Evolutionary conservation across 2,888 invertebrate species (phyloP).

Genomic region (Cactoblastis cactorum): DNA sequence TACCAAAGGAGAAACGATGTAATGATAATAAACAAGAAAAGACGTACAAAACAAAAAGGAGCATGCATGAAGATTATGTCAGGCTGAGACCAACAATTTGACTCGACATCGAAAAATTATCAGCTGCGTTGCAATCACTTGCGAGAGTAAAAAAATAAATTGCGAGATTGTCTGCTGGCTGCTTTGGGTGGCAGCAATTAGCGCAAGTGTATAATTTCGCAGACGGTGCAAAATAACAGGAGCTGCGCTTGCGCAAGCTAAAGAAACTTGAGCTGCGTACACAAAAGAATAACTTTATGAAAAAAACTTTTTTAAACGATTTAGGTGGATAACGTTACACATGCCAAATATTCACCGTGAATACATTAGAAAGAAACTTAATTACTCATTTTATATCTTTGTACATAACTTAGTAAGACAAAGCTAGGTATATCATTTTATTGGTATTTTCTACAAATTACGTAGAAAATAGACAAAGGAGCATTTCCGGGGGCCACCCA

Average conservation of each 20-base stretch:
- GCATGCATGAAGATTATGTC: conserved; percentile 23
- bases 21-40: not conserved
- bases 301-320: too few relatives aligned
- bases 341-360: too few relatives aligned
- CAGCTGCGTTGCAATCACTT: conserved; percentile 26
- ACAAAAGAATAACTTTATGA: not conserved
- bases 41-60: conserved; percentile 11
- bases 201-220: conserved; percentile 61
- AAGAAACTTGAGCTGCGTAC: conserved; percentile 39
- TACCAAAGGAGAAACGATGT: not conserved
- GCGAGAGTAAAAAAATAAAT: conserved; percentile 26
- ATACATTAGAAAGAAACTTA: too few relatives aligned
- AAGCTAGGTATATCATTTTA: too few relatives aligned
- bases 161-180: conserved; percentile 30
- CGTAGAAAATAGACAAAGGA: too few relatives aligned
- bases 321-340: too few relatives aligned
- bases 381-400: too few relatives aligned
- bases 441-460: too few relatives aligned
- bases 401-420: too few relatives aligned
- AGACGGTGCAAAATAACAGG: conserved; percentile 63
- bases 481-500: too few relatives aligned
- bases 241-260: conserved; percentile 53
- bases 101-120: conserved; percentile 24
- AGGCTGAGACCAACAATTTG: conserved; percentile 20
- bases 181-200: conserved; percentile 52